Evolutionary conservation across 2,113 vertebrate genomes (phyloP).

Genomic region (Gavialis gangeticus): DNA sequence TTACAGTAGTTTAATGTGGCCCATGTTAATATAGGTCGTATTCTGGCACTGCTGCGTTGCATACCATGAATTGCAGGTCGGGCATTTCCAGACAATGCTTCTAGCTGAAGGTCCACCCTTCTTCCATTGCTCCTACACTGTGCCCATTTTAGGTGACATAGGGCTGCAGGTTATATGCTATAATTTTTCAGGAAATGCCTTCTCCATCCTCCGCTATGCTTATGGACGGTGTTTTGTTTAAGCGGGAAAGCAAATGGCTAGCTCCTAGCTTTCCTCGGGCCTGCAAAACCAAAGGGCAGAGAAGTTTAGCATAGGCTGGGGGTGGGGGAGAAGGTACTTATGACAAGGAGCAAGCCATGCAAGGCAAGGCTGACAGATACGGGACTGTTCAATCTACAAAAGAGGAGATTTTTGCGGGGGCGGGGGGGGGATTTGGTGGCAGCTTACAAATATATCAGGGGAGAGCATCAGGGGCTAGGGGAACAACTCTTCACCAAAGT

Average conservation of each 20-base stretch:
- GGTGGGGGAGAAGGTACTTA: neutral
- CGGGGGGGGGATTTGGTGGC: too few species aligned
- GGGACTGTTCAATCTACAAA: too few species aligned
- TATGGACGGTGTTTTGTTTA: neutral
- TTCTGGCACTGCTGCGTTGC: too few species aligned
- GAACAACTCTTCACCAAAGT: too few species aligned
- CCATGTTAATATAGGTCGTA: too few species aligned
- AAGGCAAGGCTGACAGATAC: too few species aligned
- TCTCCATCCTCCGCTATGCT: neutral
- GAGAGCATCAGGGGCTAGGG: too few species aligned
- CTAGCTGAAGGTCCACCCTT: neutral
- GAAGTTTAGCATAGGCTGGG: neutral
- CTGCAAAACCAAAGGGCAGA: neutral
- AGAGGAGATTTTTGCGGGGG: too few species aligned
- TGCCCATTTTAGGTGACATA: neutral
- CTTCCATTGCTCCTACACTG: neutral
- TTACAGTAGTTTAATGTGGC: too few species aligned
- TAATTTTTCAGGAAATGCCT: rapidly evolving
- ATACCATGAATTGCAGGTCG: neutral
- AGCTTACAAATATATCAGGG: too few species aligned
- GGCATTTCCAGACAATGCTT: neutral
- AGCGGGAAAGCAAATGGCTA: neutral
- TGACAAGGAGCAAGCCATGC: neutral
- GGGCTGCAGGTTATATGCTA: neutral
- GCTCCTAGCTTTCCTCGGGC: neutral